phyloP scores from a whole-genome alignment of 2,888 invertebrate species.

The Eledone cirrhosa region DNA sequence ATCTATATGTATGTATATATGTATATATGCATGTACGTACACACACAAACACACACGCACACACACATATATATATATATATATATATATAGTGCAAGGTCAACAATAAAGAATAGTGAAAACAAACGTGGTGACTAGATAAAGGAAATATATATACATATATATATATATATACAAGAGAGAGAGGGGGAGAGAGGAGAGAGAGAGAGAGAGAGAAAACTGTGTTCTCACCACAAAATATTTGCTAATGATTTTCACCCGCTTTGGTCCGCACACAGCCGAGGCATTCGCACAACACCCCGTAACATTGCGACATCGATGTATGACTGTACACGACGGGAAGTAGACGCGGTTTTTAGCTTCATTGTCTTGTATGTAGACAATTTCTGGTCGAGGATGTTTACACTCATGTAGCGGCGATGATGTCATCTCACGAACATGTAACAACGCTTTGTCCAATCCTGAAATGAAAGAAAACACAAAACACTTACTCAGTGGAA shows the following conservation, averaged over 20 bases:
- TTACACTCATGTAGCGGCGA: conserved; percentile 69
- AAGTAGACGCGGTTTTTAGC: conserved; percentile 80
- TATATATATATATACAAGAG: too few species aligned
- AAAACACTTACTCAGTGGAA: too few species aligned
- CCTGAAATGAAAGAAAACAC: conserved; percentile 36
- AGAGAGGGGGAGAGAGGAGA: too few species aligned
- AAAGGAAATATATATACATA: too few species aligned
- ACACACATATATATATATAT: too few species aligned
- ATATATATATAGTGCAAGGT: too few species aligned
- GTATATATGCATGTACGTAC: too few species aligned
- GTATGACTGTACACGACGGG: conserved; percentile 85
- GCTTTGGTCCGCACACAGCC: conserved; percentile 79
- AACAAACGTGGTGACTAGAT: too few species aligned
- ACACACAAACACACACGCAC: too few species aligned
- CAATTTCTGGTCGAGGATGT: conserved; percentile 78
- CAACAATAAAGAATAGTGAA: too few species aligned
- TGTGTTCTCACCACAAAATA: conserved; percentile 80
- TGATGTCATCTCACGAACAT: conserved; percentile 45
- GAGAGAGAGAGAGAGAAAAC: too few species aligned
- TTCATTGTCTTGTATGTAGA: conserved; percentile 77
- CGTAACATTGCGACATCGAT: conserved; percentile 86
- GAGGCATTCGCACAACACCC: conserved; percentile 83
- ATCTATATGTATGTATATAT: too few species aligned
- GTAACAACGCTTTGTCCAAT: conserved; percentile 42
- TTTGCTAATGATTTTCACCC: conserved; percentile 76